Conservation (phyloP, 92 coral and sea anemone genomes). For the Micromussa lordhowensis region DNA sequence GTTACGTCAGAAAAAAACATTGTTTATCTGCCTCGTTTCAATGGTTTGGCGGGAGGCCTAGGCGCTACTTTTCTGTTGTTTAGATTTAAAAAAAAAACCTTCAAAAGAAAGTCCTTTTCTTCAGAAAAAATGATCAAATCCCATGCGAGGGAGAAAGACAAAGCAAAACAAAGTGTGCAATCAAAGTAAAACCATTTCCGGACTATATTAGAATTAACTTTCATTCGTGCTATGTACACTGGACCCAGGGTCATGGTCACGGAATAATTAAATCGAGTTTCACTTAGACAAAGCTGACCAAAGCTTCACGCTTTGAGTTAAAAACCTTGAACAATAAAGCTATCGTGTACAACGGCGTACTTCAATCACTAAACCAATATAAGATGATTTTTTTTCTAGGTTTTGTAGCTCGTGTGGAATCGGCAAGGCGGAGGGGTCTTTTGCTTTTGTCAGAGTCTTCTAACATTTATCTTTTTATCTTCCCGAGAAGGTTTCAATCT, state of each 20-base stretch:
- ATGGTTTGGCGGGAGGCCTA: slow-evolving; percentile 45
- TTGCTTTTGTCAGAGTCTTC: background rate
- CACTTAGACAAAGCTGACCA: background rate
- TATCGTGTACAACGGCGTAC: background rate
- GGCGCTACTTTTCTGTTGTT: slow-evolving; percentile 24
- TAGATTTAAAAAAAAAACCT: background rate
- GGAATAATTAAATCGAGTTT: background rate
- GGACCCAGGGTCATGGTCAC: background rate
- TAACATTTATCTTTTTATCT: background rate
- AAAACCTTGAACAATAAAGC: background rate
- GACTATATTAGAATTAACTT: background rate
- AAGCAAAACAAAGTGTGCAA: background rate
- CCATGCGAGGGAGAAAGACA: background rate
- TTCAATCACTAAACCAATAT: background rate
- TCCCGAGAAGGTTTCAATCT: too few relatives aligned
- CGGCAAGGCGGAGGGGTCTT: background rate
- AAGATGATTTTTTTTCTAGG: background rate
- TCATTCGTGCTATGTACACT: background rate
- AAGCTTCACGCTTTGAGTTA: background rate
- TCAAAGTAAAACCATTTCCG: background rate
- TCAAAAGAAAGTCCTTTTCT: background rate
- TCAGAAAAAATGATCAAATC: too few relatives aligned
- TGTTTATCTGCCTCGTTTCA: slow-evolving; percentile 94
- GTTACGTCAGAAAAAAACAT: slow-evolving; percentile 96
- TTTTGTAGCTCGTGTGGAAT: background rate